A percentile compares a stretch with the other conserved stretches of the same genome.
Evolutionary conservation across 1,140 invertebrate genomes (phyloP).

Genomic region (Rhynchophorus ferrugineus): DNA sequence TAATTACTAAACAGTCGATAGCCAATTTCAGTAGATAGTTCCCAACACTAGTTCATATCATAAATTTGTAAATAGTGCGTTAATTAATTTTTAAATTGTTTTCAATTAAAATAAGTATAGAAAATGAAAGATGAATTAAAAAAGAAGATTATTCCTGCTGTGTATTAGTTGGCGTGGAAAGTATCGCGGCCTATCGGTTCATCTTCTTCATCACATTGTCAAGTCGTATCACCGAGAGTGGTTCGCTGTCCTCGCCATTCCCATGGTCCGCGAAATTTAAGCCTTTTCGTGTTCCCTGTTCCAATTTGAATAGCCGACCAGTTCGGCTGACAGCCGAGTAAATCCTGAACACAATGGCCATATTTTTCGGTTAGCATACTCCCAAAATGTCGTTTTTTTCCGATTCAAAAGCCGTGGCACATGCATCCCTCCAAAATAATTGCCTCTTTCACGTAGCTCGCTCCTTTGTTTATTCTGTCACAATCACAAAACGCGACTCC

Average conservation of each 20-base stretch:
- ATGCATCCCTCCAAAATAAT: conserved; percentile 20
- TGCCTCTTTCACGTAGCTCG: conserved; percentile 15
- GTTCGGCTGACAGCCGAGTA: conserved; percentile 19
- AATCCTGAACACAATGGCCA: conserved; percentile 23
- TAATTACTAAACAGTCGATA: too few species aligned
- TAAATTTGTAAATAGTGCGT: too few species aligned
- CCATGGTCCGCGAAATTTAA: conserved; percentile 23
- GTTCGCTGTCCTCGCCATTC: conserved; percentile 9
- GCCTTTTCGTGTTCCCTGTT: conserved; percentile 22
- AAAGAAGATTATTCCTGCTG: not conserved
- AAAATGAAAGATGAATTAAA: not conserved
- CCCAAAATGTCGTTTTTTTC: conserved; percentile 20
- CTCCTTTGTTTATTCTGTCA: conserved; percentile 1
- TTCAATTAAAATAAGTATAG: not conserved
- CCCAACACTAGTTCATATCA: too few species aligned
- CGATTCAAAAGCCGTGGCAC: conserved; percentile 8
- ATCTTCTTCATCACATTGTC: conserved; percentile 21
- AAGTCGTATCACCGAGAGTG: conserved; percentile 16
- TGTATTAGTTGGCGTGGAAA: not conserved
- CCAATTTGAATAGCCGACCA: conserved; percentile 24
- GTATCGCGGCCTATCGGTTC: conserved; percentile 9
- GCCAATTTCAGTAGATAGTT: too few species aligned
- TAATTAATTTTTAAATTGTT: too few species aligned
- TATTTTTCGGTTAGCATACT: conserved; percentile 20
- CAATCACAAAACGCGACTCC: not conserved